Percentiles rank a stretch among this genome's conserved stretches.
Evolutionary conservation across 2,888 invertebrate genomes (phyloP).

Genomic region (Dicyrtomina minuta): DNA sequence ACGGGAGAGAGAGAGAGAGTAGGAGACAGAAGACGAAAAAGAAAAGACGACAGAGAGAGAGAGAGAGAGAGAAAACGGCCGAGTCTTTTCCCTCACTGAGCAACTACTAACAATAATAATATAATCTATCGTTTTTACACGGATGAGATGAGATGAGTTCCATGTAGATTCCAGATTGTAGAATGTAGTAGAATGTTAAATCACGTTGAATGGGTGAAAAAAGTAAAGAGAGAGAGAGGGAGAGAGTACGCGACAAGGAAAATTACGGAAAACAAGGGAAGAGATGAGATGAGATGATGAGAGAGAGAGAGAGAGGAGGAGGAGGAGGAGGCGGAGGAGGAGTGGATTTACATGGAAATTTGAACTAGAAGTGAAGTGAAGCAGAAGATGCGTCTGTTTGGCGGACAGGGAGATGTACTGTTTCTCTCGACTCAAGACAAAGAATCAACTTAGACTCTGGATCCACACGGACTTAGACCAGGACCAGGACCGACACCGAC

Average conservation of each 20-base stretch:
- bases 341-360: slow-evolving; percentile 15
- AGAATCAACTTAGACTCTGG: slow-evolving; percentile 13
- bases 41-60: background rate
- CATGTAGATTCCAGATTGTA: no score
- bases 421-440: slow-evolving; percentile 15
- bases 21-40: background rate
- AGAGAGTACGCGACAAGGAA: background rate
- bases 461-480: no score
- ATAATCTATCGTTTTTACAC: background rate
- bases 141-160: background rate
- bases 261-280: background rate
- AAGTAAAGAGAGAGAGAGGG: background rate
- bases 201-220: no score
- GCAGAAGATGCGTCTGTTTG: background rate
- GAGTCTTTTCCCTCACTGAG: background rate
- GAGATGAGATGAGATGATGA: background rate
- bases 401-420: slow-evolving; percentile 2
- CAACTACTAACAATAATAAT: background rate
- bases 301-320: background rate
- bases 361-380: background rate
- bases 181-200: background rate
- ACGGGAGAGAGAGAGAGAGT: background rate
- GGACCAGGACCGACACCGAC: no score
- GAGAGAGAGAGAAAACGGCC: background rate
- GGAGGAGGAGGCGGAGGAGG: background rate